Base-by-base conservation (phyloP, 2,888 invertebrate genomes). In the Ormyrus pomaceus region DNA sequence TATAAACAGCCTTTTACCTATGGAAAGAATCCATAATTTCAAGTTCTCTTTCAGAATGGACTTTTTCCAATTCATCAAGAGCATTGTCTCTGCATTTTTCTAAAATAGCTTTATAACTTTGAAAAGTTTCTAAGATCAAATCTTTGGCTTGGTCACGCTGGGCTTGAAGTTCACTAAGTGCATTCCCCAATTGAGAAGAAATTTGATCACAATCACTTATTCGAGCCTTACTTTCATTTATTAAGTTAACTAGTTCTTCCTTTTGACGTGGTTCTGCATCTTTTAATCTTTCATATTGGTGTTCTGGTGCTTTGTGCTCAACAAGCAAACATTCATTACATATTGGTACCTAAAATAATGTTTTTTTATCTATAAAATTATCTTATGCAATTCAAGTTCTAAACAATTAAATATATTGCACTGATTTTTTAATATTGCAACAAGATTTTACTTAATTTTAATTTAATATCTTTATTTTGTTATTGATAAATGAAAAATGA, bases 21-120 rank as follows among this genome's bases (percentile, higher is more conserved):
- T 96, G 95, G 87, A 95, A 94, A 82, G 95, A 92, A 88, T 97
- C 97, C 97, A 98, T 98, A 55, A 98, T 95, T 90, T 95, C 95
- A 58, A 98, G 92, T 91, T 97, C 97, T 81, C 97, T 94, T 87
- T 95, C 95, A 80, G 95, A 95, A 90, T 98, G 97, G 82, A 96
- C 90, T 83, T 93, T 93, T 86, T 95, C 94, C 65, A 97, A 92
- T 87, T 95, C 94, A 83, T 94, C 93, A 45, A 96, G 91, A 19
- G 95, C 93, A 70, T 94, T 94, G 86, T 97, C 96, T 84, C 95
- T 94, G 84, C 95, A 95, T 86, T 95, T 94, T 86, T 97, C 97
- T 82, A 98, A 92, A 76, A 96, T 93, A 53, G 95, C 95, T 89
- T 95, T 96, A 88, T 95, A 96, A 87, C 94, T 95, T 88, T 95